Evolutionary conservation across 2,113 vertebrate species (phyloP), one percentile per base, ranked within the genome.

Genomic region (Mirounga angustirostris): DNA sequence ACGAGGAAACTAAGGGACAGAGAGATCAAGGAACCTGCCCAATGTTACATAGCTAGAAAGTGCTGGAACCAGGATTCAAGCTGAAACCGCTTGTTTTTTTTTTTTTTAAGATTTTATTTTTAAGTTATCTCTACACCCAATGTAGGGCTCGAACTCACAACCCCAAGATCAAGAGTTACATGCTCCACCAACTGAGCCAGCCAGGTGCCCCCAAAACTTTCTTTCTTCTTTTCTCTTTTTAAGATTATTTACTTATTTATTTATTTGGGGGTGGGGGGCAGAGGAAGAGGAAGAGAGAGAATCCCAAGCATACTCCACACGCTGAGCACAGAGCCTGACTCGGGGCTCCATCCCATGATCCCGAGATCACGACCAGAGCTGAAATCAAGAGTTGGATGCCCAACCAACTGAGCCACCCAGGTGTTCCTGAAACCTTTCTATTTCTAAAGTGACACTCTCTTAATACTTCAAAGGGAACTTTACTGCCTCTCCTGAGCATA

Each of bases 401-500:
- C 43, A 46, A 50, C 43, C 3, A 15, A 28, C 43, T 46, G 43
- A 76, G 24, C 43, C 43, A 76, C 14, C 24, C 73, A 46, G 73
- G 73, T 28, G 40, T 43, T 43, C 73, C 43, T 69, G 67, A 69
- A 69, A 69, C 33, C 13, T 1, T 69, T 46, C 80, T 81, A 46
- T 86, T 86, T 74, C 40, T 90, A 79, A 67, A 87, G 67, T 22
- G 93, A 86, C 30, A 24, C 8, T 58, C 21, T 86, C 54, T 36
- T 91, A 59, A 40, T 46, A 91, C 54, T 87, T 83, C 61, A 89
- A 79, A 97, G 19, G 46, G 40, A 93, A 46, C 4, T n/a, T 95
- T 61, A 14, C 21, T 36, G 67, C 58, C 3, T 82, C 81, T 78
- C 14, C 54, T 43, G 69, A 88, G 86, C 4, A 5, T 33, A 74